phyloP scores from a whole-genome alignment of 2,888 invertebrate species.

The Diarsia dahlii region DNA sequence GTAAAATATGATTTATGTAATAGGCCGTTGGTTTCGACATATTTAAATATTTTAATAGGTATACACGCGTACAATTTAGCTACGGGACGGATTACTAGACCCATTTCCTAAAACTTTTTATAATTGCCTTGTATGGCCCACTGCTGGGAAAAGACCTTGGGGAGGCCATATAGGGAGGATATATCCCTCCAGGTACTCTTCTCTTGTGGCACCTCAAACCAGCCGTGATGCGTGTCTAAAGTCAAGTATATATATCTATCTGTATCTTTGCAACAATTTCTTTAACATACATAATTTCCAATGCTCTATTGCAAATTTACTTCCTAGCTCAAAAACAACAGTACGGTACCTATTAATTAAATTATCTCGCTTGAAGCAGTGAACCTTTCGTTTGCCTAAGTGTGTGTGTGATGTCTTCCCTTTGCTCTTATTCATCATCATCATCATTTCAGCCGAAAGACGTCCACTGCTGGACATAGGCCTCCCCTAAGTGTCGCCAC shows the following conservation, averaged over 20 bases:
- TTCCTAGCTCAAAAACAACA: not conserved
- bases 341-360: not conserved
- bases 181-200: no score
- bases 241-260: no score
- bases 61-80: not conserved
- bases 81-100: not conserved
- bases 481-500: no score
- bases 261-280: not conserved
- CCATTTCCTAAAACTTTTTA: not conserved
- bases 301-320: not conserved
- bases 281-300: not conserved
- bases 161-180: no score
- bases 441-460: no score
- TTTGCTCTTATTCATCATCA: no score
- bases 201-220: no score
- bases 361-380: not conserved
- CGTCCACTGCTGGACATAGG: no score
- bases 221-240: no score
- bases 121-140: no score
- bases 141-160: no score
- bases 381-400: not conserved
- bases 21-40: conserved; percentile 7
- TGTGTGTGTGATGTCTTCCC: no score
- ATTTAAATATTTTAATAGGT: not conserved
- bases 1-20: conserved; percentile 25